phyloP scores from a whole-genome alignment of 2,113 vertebrate genomes.

The Uropsilus gracilis region DNA sequence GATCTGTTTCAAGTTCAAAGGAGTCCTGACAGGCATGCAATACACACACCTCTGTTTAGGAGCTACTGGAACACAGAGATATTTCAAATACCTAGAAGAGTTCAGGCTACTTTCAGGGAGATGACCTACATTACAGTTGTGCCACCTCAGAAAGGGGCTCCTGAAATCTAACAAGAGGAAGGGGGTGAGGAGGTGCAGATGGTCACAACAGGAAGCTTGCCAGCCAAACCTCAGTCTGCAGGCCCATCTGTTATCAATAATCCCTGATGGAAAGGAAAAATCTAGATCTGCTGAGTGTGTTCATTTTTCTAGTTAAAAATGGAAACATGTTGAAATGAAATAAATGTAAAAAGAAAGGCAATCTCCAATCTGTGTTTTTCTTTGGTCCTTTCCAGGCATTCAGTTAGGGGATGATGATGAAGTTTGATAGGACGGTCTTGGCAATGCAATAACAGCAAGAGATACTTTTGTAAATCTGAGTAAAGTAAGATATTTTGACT shows the following conservation, averaged over 20 bases:
- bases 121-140: neutral
- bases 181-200: neutral
- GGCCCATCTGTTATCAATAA: conserved; percentile 32
- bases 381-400: neutral
- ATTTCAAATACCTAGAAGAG: neutral
- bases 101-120: neutral
- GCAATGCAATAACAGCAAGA: neutral
- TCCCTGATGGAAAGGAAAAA: conserved; percentile 1
- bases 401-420: neutral
- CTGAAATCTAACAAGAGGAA: neutral
- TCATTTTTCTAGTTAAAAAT: neutral
- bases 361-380: neutral
- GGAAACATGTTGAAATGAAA: conserved; percentile 19
- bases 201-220: neutral
- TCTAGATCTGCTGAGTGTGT: neutral
- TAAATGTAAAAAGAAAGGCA: neutral
- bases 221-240: neutral
- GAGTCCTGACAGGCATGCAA: neutral
- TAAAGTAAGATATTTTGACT: neutral
- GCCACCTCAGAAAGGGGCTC: neutral
- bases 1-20: neutral
- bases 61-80: neutral
- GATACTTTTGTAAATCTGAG: neutral
- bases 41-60: neutral
- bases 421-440: neutral